Percentiles rank a stretch among this genome's conserved stretches.
phyloP scores from a whole-genome alignment of 2,797 vertebrate genomes.

The Hoplostethus atlanticus region DNA sequence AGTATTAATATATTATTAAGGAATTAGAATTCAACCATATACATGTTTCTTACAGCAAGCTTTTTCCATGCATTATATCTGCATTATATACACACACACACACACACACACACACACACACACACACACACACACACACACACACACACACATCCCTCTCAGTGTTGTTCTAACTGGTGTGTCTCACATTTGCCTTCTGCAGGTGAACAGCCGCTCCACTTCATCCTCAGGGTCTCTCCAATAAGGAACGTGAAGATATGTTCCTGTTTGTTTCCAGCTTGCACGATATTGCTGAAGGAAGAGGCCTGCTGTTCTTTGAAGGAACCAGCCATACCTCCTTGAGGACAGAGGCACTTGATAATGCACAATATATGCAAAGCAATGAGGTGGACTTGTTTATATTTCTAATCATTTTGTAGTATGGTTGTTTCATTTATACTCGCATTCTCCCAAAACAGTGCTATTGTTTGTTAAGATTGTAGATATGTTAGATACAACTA shows the following conservation, averaged over 20 bases:
- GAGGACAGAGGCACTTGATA: slow-evolving; percentile 41
- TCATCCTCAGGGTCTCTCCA: slow-evolving; percentile 90
- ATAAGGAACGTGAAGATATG: slow-evolving; percentile 89
- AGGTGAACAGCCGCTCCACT: slow-evolving; percentile 91
- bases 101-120: background rate
- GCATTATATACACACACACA: background rate
- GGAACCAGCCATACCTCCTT: slow-evolving; percentile 65
- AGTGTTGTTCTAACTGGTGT: slow-evolving; percentile 29
- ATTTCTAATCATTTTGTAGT: slow-evolving; percentile 35
- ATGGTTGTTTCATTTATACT: slow-evolving; percentile 53
- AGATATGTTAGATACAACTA: slow-evolving; percentile 43
- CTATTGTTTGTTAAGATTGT: slow-evolving; percentile 59
- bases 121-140: background rate
- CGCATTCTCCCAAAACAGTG: slow-evolving; percentile 27
- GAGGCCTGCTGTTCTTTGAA: slow-evolving; percentile 51
- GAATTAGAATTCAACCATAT: too few species aligned
- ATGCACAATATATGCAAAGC: slow-evolving; percentile 69
- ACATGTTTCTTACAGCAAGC: too few species aligned
- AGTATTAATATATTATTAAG: too few species aligned
- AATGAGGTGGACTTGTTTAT: slow-evolving; percentile 36
- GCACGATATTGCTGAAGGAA: slow-evolving; percentile 46
- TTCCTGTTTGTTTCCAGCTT: slow-evolving; percentile 28
- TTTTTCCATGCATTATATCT: too few species aligned
- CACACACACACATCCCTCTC: background rate
- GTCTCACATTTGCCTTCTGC: slow-evolving; percentile 65